These are phyloP conservation scores for Nowickia ferox DNA, from an alignment of 2,888 invertebrate species.

Conservation along the genomic window DNA sequence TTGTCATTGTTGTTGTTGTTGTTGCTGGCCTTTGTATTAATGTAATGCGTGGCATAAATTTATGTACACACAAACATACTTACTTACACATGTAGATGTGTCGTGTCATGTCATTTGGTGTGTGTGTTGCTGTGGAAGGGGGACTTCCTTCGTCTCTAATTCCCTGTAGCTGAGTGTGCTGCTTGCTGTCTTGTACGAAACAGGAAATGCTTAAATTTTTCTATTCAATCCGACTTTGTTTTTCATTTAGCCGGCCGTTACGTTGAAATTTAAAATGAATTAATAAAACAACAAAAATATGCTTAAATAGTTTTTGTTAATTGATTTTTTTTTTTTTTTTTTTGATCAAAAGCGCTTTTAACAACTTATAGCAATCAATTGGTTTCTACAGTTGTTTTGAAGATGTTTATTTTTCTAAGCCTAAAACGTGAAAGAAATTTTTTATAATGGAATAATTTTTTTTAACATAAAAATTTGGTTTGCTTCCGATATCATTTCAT, in stretches of 20 bases:
- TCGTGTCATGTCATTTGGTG: slow-evolving; percentile 18
- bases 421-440: slow-evolving; percentile 19
- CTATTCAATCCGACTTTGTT: slow-evolving; percentile 50
- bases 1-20: slow-evolving; percentile 39
- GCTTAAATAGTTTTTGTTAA: slow-evolving; percentile 16
- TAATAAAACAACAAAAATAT: slow-evolving; percentile 12
- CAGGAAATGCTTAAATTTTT: slow-evolving; percentile 70
- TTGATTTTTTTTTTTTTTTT: slow-evolving; percentile 46
- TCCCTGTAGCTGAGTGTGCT: not conserved
- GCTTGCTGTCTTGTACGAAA: slow-evolving; percentile 40
- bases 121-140: not conserved
- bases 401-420: not conserved
- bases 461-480: not conserved
- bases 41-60: slow-evolving; percentile 62
- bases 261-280: slow-evolving; percentile 8
- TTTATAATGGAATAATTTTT: not conserved
- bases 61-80: not conserved
- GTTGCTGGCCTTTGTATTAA: slow-evolving; percentile 23
- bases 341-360: not conserved
- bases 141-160: no score
- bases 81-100: not conserved
- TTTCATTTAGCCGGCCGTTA: slow-evolving; percentile 28
- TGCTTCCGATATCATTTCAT: no score
- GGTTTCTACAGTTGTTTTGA: slow-evolving; percentile 4
- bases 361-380: slow-evolving; percentile 30